Base-by-base conservation (phyloP, 1,140 invertebrate genomes). In the Wasmannia auropunctata region DNA sequence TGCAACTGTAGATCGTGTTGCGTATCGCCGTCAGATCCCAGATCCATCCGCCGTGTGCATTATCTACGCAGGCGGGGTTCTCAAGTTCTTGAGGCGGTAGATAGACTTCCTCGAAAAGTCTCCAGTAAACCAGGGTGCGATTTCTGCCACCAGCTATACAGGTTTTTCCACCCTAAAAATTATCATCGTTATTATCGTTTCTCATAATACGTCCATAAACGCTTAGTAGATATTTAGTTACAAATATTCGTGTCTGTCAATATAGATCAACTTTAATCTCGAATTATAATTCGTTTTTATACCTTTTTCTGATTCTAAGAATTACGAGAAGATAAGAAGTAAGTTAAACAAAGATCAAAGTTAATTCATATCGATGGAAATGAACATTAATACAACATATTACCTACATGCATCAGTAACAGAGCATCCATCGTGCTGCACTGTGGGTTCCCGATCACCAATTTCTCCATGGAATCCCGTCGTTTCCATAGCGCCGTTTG, bases 11-110 rank as follows among this genome's bases (percentile, higher is more conserved):
- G 40, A 95, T 56, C 60, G 86, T 94, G 22, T 94, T 81, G 28
- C 92, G 80, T 65, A 94, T 89, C 28, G 92, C 85, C 22, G 93
- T 91, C 40, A 95, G 77, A 77, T 94, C 93, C 93, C 94, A 95
- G 74, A 95, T 94, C 95, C 95, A 95, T 83, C 95, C 95, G 10
- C 92, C 80, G 69, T 95, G 95, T 10, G 94, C 94, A 60, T 85
- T 85, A 14, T 75, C 63, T 31, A 90, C 87, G 14, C 75, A 70
- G 7, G 70, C 81, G 6, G 70, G 72, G 40, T 72, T 84, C 14
- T 58, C 70, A 31, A 25, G 60, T 25, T 91, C 77, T 37, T 83
- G 54, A 54, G 49, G 49, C 7, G 40, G 25, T 7, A 34, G 31
- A n/a, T n/a, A n/a, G n/a, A n/a, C n/a, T 0, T 77, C n/a, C 46